Base-by-base conservation (phyloP, 64 coral and sea anemone genomes). In the Pachyseris speciosa region DNA sequence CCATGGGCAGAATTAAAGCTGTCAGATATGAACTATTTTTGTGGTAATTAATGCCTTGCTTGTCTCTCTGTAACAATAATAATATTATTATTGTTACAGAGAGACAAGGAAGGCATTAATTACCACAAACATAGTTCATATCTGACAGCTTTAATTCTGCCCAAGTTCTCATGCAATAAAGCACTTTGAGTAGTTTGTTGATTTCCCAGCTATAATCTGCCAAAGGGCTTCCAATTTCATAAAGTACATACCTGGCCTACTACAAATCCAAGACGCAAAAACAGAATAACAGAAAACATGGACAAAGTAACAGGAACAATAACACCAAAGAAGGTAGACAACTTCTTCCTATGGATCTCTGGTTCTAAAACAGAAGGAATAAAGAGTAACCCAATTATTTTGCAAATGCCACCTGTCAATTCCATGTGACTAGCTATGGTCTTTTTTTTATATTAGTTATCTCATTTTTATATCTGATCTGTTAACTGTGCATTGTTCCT, bases 241-340 rank as follows among this genome's bases (percentile, higher is more conserved):
- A 61, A 6, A 25, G n/a, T 16, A 90, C 89, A 53, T 27, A 95
- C 97, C 97, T 99, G 97, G 13, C 97, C 97, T 58, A 99, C 93
- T 38, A 99, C 29, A 70, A 91, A 95, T 37, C 97, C 97, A 87
- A 99, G 89, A 49, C 97, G 85, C 43, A 95, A 87, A 57, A 99
- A 99, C 27, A 99, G 79, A 71, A 99, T 99, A 31, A 99, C 94
- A 75, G 89, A 93, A 50, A 99, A 99, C 97, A 99, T 99, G 24
- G 97, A 99, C 17, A 99, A 11, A 15, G 86, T 99, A 16, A 92
- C 90, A 22, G 97, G 97, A 15, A 99, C 89, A 36, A 99, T 69
- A 36, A 99, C 97, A 70, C 97, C 97, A 90, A 99, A 95, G 79
- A 95, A 84, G 33, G 90, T 89, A 27, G 97, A 95, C 63, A 99